These are phyloP conservation scores for Cydia splendana DNA, from an alignment of 1,140 invertebrate species.

Conservation along the genomic window DNA sequence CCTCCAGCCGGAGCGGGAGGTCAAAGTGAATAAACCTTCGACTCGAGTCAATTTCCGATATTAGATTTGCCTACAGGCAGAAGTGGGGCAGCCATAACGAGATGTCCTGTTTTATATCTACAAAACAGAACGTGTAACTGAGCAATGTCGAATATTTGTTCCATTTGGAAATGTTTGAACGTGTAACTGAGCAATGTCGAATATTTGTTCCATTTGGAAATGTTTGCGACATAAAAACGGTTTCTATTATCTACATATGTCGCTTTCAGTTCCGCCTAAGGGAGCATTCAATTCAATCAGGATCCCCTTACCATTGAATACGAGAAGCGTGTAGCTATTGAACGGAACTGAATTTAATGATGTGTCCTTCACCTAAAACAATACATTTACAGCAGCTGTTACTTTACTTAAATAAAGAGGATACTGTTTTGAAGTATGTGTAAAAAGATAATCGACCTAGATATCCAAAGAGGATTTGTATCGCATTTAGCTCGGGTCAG, in stretches of 20 bases:
- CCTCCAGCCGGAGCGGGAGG: slow-evolving; percentile 48
- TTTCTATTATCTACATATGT: slow-evolving; percentile 13
- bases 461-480: slow-evolving; percentile 23
- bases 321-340: slow-evolving; percentile 5
- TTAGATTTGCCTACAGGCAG: slow-evolving; percentile 61
- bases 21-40: slow-evolving; percentile 58
- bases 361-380: slow-evolving; percentile 11
- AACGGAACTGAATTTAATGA: slow-evolving; percentile 5
- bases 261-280: neutral
- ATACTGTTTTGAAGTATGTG: neutral
- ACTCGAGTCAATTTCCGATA: slow-evolving; percentile 64
- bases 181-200: slow-evolving; percentile 18
- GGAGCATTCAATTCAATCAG: slow-evolving; percentile 22
- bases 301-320: slow-evolving; percentile 5
- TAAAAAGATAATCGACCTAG: slow-evolving; percentile 23
- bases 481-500: slow-evolving; percentile 19
- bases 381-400: neutral
- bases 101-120: slow-evolving; percentile 40
- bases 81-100: slow-evolving; percentile 43
- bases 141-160: slow-evolving; percentile 23
- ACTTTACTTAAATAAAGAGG: slow-evolving; percentile 8
- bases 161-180: slow-evolving; percentile 22
- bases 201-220: slow-evolving; percentile 25
- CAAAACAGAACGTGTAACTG: slow-evolving; percentile 26
- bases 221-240: slow-evolving; percentile 19